Evolutionary conservation across 2,888 invertebrate genomes (phyloP).

Genomic region (Epirrhoe tristata): DNA sequence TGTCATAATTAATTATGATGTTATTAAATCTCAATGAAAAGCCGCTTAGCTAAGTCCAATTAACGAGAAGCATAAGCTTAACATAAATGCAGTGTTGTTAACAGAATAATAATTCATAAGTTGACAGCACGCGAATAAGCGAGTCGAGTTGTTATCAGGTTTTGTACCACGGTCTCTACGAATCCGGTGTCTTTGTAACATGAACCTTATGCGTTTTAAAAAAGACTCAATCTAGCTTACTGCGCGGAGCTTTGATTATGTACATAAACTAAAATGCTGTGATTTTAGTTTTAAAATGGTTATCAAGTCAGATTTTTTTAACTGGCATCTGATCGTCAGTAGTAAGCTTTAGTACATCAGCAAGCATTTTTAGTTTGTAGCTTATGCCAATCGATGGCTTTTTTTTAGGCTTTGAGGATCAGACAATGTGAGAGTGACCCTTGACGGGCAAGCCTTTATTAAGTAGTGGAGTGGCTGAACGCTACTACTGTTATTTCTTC

Average conservation of each 20-base stretch:
- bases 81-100: slow-evolving; percentile 66
- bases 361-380: too few relatives aligned
- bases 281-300: too few relatives aligned
- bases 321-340: too few relatives aligned
- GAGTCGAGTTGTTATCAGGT: slow-evolving; percentile 65
- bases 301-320: too few relatives aligned
- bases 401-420: background rate
- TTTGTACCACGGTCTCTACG: slow-evolving; percentile 7
- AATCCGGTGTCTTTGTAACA: background rate
- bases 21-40: slow-evolving; percentile 48
- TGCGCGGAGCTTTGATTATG: background rate
- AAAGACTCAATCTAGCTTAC: background rate
- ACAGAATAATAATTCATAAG: slow-evolving; percentile 78
- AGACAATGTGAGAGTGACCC: background rate
- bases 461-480: slow-evolving; percentile 15
- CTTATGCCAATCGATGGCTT: too few relatives aligned
- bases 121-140: slow-evolving; percentile 81
- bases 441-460: background rate
- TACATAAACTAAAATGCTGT: background rate
- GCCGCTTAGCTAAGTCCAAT: slow-evolving; percentile 54
- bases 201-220: background rate
- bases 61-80: slow-evolving; percentile 59
- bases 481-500: slow-evolving; percentile 15
- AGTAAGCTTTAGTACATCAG: too few relatives aligned
- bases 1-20: slow-evolving; percentile 39